Conservation (phyloP, 2,113 vertebrate species). For the Alces alces region DNA sequence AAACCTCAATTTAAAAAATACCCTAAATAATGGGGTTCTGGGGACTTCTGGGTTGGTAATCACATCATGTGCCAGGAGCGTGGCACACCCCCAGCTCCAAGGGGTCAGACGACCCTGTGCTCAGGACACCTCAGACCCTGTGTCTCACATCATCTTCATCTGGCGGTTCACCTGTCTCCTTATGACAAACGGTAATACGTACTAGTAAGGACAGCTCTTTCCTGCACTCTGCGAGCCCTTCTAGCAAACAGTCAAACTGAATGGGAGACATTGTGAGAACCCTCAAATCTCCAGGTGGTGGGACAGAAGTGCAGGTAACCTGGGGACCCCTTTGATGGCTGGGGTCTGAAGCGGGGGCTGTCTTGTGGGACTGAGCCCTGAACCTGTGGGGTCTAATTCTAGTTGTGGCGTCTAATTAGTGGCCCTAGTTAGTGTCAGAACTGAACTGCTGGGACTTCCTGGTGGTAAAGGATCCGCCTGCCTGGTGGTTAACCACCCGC, state of each 20-base stretch:
- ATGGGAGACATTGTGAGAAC: no score
- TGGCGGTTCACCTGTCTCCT: background rate
- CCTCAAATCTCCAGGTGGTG: background rate
- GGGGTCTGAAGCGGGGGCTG: background rate
- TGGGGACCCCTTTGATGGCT: background rate
- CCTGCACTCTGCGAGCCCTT: background rate
- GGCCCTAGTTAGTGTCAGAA: background rate
- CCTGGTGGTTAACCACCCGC: background rate
- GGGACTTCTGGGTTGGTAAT: background rate
- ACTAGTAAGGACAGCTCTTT: background rate
- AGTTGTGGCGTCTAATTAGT: background rate
- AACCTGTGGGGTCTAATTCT: background rate
- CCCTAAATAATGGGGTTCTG: background rate
- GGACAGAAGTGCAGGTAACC: background rate
- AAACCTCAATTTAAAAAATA: background rate
- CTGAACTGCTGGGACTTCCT: background rate
- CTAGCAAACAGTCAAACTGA: background rate
- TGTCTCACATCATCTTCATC: background rate
- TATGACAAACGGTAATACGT: background rate
- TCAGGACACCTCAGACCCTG: background rate
- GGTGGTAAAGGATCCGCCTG: background rate
- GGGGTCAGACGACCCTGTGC: background rate
- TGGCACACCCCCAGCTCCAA: background rate
- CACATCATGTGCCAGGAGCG: fast-evolving
- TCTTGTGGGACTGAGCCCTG: background rate